Percentiles rank a stretch among this genome's conserved stretches.
phyloP scores from a whole-genome alignment of 2,797 vertebrate species.

The Sebastes minor region DNA sequence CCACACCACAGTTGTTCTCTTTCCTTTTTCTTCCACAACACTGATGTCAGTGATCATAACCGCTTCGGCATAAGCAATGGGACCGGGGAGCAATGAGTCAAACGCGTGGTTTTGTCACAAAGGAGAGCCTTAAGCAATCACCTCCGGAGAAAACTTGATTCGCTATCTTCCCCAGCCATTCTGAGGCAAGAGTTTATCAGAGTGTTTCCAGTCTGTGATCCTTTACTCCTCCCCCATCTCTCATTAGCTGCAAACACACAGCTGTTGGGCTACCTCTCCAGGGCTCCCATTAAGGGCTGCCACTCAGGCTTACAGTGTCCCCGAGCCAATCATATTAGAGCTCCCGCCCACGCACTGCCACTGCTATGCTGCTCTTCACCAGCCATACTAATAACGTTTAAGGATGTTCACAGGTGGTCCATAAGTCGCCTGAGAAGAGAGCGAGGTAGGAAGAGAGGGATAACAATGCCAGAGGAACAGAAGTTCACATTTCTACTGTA shows the following conservation, averaged over 20 bases:
- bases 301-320: slow-evolving; percentile 74
- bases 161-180: slow-evolving; percentile 69
- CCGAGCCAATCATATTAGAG: slow-evolving; percentile 79
- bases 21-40: slow-evolving; percentile 53
- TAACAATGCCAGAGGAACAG: neutral
- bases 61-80: slow-evolving; percentile 59
- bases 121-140: slow-evolving; percentile 71
- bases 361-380: slow-evolving; percentile 50
- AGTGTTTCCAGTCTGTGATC: slow-evolving; percentile 78
- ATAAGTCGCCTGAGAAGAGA: slow-evolving; percentile 19
- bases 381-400: slow-evolving; percentile 65
- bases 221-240: slow-evolving; percentile 79
- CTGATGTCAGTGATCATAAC: slow-evolving; percentile 66
- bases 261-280: slow-evolving; percentile 82
- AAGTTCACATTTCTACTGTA: neutral
- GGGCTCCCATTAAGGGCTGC: slow-evolving; percentile 85
- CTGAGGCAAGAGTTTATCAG: slow-evolving; percentile 76
- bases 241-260: slow-evolving; percentile 86
- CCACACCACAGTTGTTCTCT: slow-evolving; percentile 56
- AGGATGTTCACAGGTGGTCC: slow-evolving; percentile 67
- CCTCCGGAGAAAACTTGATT: slow-evolving; percentile 75
- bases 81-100: slow-evolving; percentile 70
- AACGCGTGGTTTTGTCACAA: slow-evolving; percentile 58
- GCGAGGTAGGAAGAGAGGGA: neutral
- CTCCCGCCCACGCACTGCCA: slow-evolving; percentile 70